Evolutionary conservation across 1,140 invertebrate genomes (phyloP), one percentile per base, ranked within the genome.

Genomic region (Pararge aegeria): DNA sequence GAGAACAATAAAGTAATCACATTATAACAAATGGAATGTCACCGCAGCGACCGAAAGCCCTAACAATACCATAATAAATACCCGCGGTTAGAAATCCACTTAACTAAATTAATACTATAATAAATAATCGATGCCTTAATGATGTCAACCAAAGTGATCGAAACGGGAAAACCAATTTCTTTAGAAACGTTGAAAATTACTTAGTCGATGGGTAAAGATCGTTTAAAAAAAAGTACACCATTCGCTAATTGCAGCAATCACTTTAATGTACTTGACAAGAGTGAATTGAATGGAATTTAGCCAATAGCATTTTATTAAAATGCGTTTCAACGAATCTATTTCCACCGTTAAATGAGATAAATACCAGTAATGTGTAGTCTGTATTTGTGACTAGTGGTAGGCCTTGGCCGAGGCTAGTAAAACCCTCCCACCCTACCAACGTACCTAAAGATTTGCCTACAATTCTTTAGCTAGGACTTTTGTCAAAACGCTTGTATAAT

Each of bases 171-270:
- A 86, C 78, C 79, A 86, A 83, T 83, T 78, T 77, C 73, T 76
- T 75, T 78, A 21, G 65, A 73, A 68, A 77, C 70, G 70, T 79
- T 48, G 4, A 48, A 42, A 16, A 16, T 42, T 42, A 42, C 16
- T 42, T 42, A 42, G 38, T 10, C 38, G 38, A 16, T 18, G 13
- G 5, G 16, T 7, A 42, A 18, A 3, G 13, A 16, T 5, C 13
- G 18, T 7, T 42, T 42, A 83, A 84, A 74, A 80, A 82, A 77
- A 83, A 82, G 82, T 83, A 87, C 80, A 83, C 80, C 82, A 87
- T 85, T 83, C 84, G 76, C 82, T 87, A 87, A 87, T 87, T 87
- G 80, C 78, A 71, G 82, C 82, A 83, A 87, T 85, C 82, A 83
- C 71, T 85, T 80, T 87, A 83, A 87, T 87, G 83, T 87, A 84